These are phyloP conservation scores for Myiotriccus ornatus DNA, from an alignment of 2,797 vertebrate genomes.

Conservation along the genomic window DNA sequence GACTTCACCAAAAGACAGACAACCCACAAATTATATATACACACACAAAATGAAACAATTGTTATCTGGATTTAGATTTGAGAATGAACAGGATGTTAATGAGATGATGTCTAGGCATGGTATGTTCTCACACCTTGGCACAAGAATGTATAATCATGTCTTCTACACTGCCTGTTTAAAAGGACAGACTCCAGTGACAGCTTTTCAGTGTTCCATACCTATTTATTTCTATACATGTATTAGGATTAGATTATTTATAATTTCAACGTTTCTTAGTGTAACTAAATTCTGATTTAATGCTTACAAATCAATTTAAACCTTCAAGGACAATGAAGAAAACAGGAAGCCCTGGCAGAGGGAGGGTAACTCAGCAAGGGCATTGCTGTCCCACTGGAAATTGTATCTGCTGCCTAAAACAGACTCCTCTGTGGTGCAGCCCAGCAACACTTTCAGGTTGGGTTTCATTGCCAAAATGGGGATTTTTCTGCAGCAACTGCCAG, in stretches of 20 bases:
- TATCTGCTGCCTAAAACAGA: neutral
- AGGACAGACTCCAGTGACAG: neutral
- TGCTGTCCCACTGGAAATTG: neutral
- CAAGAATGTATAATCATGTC: neutral
- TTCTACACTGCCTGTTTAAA: neutral
- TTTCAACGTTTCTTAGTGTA: neutral
- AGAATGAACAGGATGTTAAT: constrained; percentile 31
- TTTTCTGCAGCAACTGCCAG: constrained; percentile 17
- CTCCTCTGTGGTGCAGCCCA: neutral
- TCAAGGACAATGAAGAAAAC: neutral
- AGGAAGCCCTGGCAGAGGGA: neutral
- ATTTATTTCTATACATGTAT: neutral
- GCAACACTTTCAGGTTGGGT: neutral
- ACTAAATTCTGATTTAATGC: neutral
- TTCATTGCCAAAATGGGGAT: neutral
- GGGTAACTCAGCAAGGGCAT: neutral
- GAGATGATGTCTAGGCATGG: constrained; percentile 5
- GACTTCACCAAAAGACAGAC: neutral
- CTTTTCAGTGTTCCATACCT: neutral
- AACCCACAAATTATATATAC: neutral
- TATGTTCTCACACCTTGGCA: constrained; percentile 3
- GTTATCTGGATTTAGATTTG: neutral
- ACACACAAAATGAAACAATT: neutral
- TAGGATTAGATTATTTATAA: neutral
- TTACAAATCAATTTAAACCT: neutral